Evolutionary conservation across 2,797 vertebrate species (phyloP), one percentile per base, ranked within the genome.

Genomic region (Falco novaeseelandiae): DNA sequence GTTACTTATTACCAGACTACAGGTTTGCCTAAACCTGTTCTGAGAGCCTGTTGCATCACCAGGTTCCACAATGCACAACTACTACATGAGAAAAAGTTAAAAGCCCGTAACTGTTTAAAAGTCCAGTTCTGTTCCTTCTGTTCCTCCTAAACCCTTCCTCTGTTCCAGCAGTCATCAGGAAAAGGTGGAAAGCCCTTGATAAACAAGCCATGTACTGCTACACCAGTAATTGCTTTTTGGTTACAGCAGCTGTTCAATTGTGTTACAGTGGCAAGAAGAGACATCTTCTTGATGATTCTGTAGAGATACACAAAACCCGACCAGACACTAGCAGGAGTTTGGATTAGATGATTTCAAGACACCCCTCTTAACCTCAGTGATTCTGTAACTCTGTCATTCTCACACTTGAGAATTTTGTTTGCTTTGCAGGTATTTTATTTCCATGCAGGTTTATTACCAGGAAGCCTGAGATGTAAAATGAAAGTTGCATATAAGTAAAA

Each of bases 191-290:
- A 32, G 15, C 23, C 40, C 34, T 76, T 46, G 44, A 10, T 72
- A 65, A 74, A 46, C 36, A 92, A 87, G 69, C 21, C 22, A 14
- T 30, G 59, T 62, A 27, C 36, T 69, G 34, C 83, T 90, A 46
- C 67, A 88, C 8, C 30, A 49, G 18, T 34, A 74, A 78, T 38
- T 66, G 80, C 12, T 69, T 52, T 77, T 57, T 63, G 61, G 72
- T 51, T 44, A 63, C 12, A 83, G 54, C 55, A 69, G 49, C 36
- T 79, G 40, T 29, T 82, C 17, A 12, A 1, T 18, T 0, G 0
- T 29, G 19, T 77, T 52, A 71, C 4, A 48, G 57, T 77, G 49
- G 44, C 34, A 80, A 78, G 70, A 73, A 30, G 19, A 89, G 42
- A 52, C 14, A 54, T 7, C 27, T 77, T 86, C n/a, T 10, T 21